Base-by-base conservation (phyloP, 2,888 invertebrate species). In the Polyommatus iphigenia region DNA sequence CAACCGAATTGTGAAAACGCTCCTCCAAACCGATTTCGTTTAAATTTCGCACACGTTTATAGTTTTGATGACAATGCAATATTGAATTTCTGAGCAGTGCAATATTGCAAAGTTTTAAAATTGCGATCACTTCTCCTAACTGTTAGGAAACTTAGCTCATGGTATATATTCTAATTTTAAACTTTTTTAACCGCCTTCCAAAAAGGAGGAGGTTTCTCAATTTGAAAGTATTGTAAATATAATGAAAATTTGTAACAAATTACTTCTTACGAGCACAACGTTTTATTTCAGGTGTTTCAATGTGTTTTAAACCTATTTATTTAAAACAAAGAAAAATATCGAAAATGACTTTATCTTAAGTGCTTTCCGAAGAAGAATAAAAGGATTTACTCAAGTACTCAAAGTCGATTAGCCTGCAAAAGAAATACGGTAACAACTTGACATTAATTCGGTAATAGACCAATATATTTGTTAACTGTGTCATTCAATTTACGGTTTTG, bases 41-140 rank as follows among this genome's bases (percentile, higher is more conserved):
- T 67, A 67, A 67, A 67, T 67, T 67, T 67, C 20, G 67, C 67
- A 32, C 67, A 67, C 67, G 67, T 32, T 67, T 67, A 67, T 76
- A 24, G 76, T 75, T 73, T 73, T 57, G 46, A 57, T 15, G 29
- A 76, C 71, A 57, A 76, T 73, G 57, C 50, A 20, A 59, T 77
- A 67, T 77, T 73, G 29, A 57, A 67, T 67, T 32, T 67, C 67
- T 67, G 67, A 67, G 67, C 15, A 32, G 29, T 67, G 32, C 67
- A 67, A 67, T 67, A 67, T 67, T 67, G 67, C 67, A 67, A 67
- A 67, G 67, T 67, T 67, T 67, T 67, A 67, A 67, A 67, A 67
- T 67, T 67, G 67, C 67, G 15, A 32, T 32, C 67, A 67, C 67
- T 67, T 67, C 18, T 46, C 62, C 62, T 67, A 29, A 67, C 32